Conservation (phyloP, 2,888 invertebrate genomes). For the Diplolepis rosae region DNA sequence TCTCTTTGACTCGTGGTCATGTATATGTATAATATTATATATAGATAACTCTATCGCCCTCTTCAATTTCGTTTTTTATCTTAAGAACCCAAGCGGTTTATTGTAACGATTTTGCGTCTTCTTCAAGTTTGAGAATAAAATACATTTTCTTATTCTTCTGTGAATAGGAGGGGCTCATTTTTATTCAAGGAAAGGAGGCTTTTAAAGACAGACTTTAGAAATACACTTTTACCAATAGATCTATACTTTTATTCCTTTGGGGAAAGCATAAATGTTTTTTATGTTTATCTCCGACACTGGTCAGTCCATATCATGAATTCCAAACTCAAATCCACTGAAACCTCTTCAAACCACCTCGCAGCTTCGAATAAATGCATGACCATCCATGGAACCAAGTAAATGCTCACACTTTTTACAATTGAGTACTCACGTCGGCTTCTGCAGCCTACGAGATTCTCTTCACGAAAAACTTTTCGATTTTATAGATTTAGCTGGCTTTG, state of each 20-base stretch:
- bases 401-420: constrained; percentile 26
- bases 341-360: constrained; percentile 23
- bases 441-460: constrained; percentile 13
- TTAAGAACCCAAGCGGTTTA: background rate
- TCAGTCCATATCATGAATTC: constrained; percentile 27
- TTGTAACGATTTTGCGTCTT: background rate
- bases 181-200: constrained; percentile 5
- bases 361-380: constrained; percentile 13
- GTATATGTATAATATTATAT: too few relatives aligned
- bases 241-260: background rate
- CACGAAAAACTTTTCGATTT: constrained; percentile 24
- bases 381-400: constrained; percentile 9
- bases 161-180: too few relatives aligned
- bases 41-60: background rate
- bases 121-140: too few relatives aligned
- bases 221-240: background rate
- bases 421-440: constrained; percentile 19
- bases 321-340: constrained; percentile 16
- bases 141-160: background rate
- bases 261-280: constrained; percentile 26
- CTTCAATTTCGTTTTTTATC: background rate
- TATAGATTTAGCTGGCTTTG: background rate
- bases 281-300: constrained; percentile 5
- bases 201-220: background rate
- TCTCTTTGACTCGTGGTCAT: background rate